phyloP scores from a whole-genome alignment of 1,140 invertebrate species.

The Aradophagus sp. region DNA sequence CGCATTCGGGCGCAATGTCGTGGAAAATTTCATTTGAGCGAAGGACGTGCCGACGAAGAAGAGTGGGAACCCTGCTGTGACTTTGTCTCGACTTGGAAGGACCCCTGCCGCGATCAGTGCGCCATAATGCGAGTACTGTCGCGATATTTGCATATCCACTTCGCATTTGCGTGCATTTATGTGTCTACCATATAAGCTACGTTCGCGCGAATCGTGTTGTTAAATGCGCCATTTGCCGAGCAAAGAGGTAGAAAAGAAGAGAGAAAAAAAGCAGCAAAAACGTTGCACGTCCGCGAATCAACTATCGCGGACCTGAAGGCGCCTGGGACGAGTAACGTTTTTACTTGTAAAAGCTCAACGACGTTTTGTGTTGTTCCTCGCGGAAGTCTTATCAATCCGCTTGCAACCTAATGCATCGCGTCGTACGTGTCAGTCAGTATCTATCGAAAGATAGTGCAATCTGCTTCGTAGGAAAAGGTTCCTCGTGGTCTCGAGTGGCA shows the following conservation, averaged over 20 bases:
- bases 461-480: constrained; percentile 24
- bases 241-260: constrained; percentile 1
- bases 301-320: too few species aligned
- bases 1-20: constrained; percentile 75
- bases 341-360: too few species aligned
- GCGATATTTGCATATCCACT: constrained; percentile 69
- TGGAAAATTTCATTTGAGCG: constrained; percentile 75
- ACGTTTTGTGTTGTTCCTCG: constrained; percentile 18
- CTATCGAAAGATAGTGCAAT: constrained; percentile 40
- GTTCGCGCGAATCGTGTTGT: constrained; percentile 50
- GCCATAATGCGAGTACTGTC: constrained; percentile 58
- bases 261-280: neutral
- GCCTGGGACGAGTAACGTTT: too few species aligned
- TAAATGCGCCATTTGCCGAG: constrained; percentile 38
- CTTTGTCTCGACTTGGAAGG: constrained; percentile 70
- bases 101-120: constrained; percentile 62
- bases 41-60: constrained; percentile 52
- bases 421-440: constrained; percentile 37
- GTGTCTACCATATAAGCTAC: constrained; percentile 48
- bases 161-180: constrained; percentile 59
- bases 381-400: constrained; percentile 30
- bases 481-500: constrained; percentile 17
- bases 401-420: constrained; percentile 36
- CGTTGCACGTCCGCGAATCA: neutral
- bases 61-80: constrained; percentile 68